Evolutionary conservation across 2,888 invertebrate species (phyloP).

Genomic region (Clusia tigrina): DNA sequence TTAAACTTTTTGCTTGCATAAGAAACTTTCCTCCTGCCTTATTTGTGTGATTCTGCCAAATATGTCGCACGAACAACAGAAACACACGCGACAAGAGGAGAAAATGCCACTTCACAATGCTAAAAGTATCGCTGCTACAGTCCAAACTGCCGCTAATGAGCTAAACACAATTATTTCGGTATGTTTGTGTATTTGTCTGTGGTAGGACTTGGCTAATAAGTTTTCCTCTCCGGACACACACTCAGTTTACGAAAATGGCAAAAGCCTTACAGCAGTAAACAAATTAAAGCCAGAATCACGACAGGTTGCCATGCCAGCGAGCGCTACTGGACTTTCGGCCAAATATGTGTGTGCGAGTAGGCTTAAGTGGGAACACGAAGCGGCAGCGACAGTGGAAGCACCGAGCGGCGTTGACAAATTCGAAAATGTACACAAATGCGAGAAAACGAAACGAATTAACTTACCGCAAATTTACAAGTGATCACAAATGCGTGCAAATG

Average conservation of each 20-base stretch:
- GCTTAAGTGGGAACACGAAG: background rate
- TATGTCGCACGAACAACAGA: too few relatives aligned
- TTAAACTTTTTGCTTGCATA: too few relatives aligned
- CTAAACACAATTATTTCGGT: slow-evolving; percentile 39
- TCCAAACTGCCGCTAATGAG: slow-evolving; percentile 42
- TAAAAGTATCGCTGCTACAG: background rate
- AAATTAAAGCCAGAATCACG: slow-evolving; percentile 59
- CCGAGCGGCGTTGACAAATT: slow-evolving; percentile 23
- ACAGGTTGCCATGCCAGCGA: slow-evolving; percentile 56
- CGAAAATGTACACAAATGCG: background rate
- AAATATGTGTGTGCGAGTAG: slow-evolving; percentile 5
- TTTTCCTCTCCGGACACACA: slow-evolving; percentile 15
- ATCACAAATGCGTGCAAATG: slow-evolving; percentile 46
- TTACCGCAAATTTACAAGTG: slow-evolving; percentile 44
- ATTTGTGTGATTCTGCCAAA: too few relatives aligned
- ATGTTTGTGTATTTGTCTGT: background rate
- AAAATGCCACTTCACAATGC: too few relatives aligned
- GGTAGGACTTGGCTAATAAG: slow-evolving; percentile 23
- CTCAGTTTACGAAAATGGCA: slow-evolving; percentile 34
- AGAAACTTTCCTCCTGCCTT: too few relatives aligned
- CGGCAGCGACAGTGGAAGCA: background rate
- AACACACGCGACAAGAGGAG: too few relatives aligned
- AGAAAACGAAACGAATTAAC: slow-evolving; percentile 32
- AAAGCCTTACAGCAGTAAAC: slow-evolving; percentile 50
- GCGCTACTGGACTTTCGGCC: slow-evolving; percentile 11